phyloP scores from a whole-genome alignment of 2,888 invertebrate genomes.

The Polydrusus pterygomalis region DNA sequence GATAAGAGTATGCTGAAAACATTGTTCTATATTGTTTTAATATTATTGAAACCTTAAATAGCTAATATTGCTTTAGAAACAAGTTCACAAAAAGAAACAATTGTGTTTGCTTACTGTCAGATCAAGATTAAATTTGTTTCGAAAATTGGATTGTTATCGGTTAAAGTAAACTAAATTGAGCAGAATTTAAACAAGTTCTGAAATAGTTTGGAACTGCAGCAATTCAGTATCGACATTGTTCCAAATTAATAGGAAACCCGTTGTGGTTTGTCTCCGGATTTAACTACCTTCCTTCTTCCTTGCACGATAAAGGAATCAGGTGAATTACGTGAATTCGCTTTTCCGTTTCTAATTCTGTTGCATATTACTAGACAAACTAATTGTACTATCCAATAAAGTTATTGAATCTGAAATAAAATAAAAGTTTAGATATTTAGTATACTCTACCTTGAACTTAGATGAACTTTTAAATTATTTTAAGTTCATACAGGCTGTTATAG shows the following conservation, averaged over 20 bases:
- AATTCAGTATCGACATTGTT: neutral
- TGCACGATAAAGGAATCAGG: neutral
- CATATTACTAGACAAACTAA: neutral
- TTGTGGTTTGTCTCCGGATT: slow-evolving; percentile 1
- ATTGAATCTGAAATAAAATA: too few species aligned
- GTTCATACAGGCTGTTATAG: too few species aligned
- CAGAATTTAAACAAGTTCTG: neutral
- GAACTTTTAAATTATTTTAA: too few species aligned
- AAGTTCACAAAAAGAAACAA: too few species aligned
- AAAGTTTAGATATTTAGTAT: too few species aligned
- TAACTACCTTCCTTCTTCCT: neutral
- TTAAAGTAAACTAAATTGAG: neutral
- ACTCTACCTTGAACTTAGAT: too few species aligned
- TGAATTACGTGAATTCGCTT: neutral
- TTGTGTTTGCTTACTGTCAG: too few species aligned
- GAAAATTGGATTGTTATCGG: neutral
- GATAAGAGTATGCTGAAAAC: too few species aligned
- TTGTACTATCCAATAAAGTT: neutral
- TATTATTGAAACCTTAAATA: too few species aligned
- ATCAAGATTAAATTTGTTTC: neutral
- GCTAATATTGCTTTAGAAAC: too few species aligned
- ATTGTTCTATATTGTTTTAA: too few species aligned
- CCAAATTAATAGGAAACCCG: slow-evolving; percentile 14
- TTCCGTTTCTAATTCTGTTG: neutral
- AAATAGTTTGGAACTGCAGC: slow-evolving; percentile 5